A percentile compares a stretch with the other conserved stretches of the same genome.
Conservation (phyloP, 2,888 invertebrate species). For the Campoplex capitator region DNA sequence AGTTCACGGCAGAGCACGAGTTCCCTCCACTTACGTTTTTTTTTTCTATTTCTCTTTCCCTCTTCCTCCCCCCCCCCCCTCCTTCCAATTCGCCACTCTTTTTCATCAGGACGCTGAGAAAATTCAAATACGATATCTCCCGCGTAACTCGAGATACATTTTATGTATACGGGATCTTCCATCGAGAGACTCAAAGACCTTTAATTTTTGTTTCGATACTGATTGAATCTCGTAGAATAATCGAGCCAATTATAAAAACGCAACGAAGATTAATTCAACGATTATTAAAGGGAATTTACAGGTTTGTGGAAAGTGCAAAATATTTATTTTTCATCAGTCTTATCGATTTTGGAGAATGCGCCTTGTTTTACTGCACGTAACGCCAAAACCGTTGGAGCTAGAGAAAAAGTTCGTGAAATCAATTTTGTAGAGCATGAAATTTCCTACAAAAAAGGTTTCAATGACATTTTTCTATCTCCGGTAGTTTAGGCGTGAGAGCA, state of each 20-base stretch:
- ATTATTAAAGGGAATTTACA: background rate
- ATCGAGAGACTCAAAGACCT: background rate
- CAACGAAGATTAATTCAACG: background rate
- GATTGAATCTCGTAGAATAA: background rate
- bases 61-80: background rate
- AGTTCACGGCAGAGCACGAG: slow-evolving; percentile 51
- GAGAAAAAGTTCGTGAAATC: background rate
- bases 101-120: slow-evolving; percentile 57
- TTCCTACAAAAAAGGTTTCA: background rate
- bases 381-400: background rate
- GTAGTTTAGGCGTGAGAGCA: background rate
- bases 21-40: slow-evolving; percentile 22
- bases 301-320: background rate
- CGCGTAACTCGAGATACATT: slow-evolving; percentile 53
- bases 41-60: slow-evolving; percentile 6
- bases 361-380: background rate
- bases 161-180: background rate
- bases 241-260: background rate
- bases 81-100: background rate
- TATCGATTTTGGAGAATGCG: background rate
- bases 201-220: background rate
- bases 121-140: slow-evolving; percentile 65
- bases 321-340: background rate
- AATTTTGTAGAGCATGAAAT: background rate
- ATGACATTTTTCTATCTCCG: background rate